Evolutionary conservation across 2,113 vertebrate species (phyloP), one percentile per base, ranked within the genome.

Genomic region (Bostrychus sinensis): DNA sequence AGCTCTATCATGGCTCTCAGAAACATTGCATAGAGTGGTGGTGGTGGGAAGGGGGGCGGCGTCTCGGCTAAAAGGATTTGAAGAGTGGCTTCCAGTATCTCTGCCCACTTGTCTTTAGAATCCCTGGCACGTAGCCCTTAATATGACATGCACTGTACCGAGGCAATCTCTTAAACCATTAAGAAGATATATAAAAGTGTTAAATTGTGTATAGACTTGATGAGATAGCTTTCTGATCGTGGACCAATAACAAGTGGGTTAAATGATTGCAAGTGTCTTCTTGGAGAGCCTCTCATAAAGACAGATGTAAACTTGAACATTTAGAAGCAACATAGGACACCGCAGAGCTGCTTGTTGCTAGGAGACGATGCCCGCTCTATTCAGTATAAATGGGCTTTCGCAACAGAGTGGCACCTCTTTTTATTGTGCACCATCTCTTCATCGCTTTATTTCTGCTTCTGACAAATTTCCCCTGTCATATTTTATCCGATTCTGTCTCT

Each of bases 311-410:
- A 75, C 78, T 71, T 78, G 61, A 81, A 75, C 75, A 79, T 76
- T 62, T 68, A 72, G 70, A 69, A 83, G 79, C 72, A 84, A 64
- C 61, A 42, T 78, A 77, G 75, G 78, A 80, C 80, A 85, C 77
- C 80, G 81, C 81, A 70, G 84, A 72, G 72, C 60, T 32, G 70
- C 88, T 84, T 87, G 89, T 92, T 92, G 86, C 91, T 92, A 90
- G 90, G 89, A 82, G 87, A 91, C 89, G 42, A 32, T 76, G 46
- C 72, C 58, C 45, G 41, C 66, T 65, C 80, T 75, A 57, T 70
- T 75, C 37, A 30, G 53, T 39, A 58, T 87, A 85, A 25, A 77
- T 81, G 83, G 80, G 76, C 60, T 86, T 63, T 69, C 63, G 61
- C 75, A 55, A 41, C 56, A 50, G 23, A 61, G 48, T 48, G 56